Conservation (phyloP, 2,888 invertebrate genomes). For the Bellardia pandia region DNA sequence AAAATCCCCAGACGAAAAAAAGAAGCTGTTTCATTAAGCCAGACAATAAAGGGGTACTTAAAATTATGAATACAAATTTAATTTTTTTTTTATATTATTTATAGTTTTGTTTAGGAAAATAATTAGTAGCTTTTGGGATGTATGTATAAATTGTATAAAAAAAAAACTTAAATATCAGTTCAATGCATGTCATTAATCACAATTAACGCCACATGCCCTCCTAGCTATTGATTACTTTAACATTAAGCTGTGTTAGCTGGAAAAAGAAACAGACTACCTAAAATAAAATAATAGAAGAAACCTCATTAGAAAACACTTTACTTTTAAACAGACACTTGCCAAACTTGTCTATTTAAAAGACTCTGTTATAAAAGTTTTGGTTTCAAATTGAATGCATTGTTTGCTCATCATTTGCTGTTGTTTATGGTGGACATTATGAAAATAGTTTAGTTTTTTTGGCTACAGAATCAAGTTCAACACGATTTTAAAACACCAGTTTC, state of each 20-base stretch:
- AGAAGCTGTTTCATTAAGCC: slow-evolving; percentile 50
- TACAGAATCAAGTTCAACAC: slow-evolving; percentile 62
- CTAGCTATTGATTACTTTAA: slow-evolving; percentile 16
- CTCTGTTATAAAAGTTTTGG: neutral
- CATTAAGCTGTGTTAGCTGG: neutral
- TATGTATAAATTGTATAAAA: neutral
- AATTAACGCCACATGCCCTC: slow-evolving; percentile 81
- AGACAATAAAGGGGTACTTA: slow-evolving; percentile 27
- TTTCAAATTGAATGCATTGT: slow-evolving; percentile 47
- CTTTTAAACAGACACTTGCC: slow-evolving; percentile 57
- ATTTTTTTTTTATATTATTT: neutral
- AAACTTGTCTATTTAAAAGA: slow-evolving; percentile 43
- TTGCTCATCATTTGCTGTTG: slow-evolving; percentile 58
- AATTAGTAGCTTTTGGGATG: slow-evolving; percentile 58
- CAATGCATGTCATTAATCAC: slow-evolving; percentile 81
- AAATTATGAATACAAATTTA: slow-evolving; percentile 36
- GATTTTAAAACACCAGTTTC: slow-evolving; percentile 46
- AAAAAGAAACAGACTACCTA: slow-evolving; percentile 5
- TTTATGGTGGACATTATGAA: slow-evolving; percentile 56
- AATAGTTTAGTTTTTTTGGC: slow-evolving; percentile 45
- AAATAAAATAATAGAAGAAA: neutral
- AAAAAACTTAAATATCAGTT: slow-evolving; percentile 65
- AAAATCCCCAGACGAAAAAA: slow-evolving; percentile 20
- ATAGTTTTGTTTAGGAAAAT: slow-evolving; percentile 37
- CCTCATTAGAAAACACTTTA: slow-evolving; percentile 53